Conservation (phyloP, 2,888 invertebrate genomes). For the Thecocarcelia acutangulata region DNA sequence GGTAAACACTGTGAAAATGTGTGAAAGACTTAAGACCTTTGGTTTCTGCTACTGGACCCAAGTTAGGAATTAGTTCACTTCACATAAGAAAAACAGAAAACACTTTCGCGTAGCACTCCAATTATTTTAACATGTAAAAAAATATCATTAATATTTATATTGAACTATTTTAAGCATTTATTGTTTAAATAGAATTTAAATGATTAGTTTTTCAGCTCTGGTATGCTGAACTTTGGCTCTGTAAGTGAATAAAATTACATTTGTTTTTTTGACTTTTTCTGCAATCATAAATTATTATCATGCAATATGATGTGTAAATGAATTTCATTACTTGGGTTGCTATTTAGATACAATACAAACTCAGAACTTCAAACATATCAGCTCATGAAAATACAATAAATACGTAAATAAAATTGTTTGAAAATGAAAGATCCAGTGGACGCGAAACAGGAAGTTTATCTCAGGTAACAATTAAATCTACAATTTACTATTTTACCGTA, state of each 20-base stretch:
- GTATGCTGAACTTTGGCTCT: conserved; percentile 6
- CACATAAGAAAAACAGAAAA: too few relatives aligned
- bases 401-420: neutral
- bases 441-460: too few relatives aligned
- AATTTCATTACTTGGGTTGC: conserved; percentile 57
- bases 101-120: too few relatives aligned
- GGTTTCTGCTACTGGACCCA: too few relatives aligned
- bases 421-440: too few relatives aligned
- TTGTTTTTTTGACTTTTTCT: conserved; percentile 19
- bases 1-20: too few relatives aligned
- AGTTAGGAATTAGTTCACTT: too few relatives aligned
- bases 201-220: conserved; percentile 5
- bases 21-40: too few relatives aligned
- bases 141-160: too few relatives aligned
- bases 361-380: conserved; percentile 9
- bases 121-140: neutral
- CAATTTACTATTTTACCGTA: too few relatives aligned
- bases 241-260: neutral
- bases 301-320: conserved; percentile 62
- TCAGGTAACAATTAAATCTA: too few relatives aligned
- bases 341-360: conserved; percentile 2
- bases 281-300: conserved; percentile 67
- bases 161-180: neutral
- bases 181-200: too few relatives aligned
- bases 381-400: neutral